Percentiles rank a stretch among this genome's conserved stretches.
Evolutionary conservation across 2,113 vertebrate species (phyloP).

Genomic region (Ictalurus furcatus): DNA sequence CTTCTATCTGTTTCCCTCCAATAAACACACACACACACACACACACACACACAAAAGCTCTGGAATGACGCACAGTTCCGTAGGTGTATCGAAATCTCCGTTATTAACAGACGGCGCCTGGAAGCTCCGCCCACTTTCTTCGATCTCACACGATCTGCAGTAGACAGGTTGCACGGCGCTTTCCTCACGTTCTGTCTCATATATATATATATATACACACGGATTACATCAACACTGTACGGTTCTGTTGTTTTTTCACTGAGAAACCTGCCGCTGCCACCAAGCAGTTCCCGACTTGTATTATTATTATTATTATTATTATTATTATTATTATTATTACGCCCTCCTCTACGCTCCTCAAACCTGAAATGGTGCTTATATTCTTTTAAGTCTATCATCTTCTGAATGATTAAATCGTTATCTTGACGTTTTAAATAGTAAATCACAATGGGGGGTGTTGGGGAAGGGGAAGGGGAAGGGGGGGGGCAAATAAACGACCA

Average conservation of each 20-base stretch:
- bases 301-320: too few species aligned
- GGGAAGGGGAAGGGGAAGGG: too few species aligned
- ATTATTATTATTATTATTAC: too few species aligned
- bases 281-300: background rate
- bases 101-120: background rate
- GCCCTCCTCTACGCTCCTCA: background rate
- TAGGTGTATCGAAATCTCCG: background rate
- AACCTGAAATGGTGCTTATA: background rate
- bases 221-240: background rate
- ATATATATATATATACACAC: too few species aligned
- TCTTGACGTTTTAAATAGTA: background rate
- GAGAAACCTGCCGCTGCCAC: background rate
- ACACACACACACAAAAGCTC: background rate
- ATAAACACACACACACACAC: too few species aligned
- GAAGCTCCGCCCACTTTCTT: background rate
- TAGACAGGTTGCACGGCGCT: too few species aligned
- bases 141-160: background rate
- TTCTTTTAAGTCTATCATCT: background rate
- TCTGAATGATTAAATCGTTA: background rate
- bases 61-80: background rate
- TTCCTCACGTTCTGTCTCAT: too few species aligned
- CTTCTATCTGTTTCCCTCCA: background rate
- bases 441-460: too few species aligned
- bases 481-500: too few species aligned
- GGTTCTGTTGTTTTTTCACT: background rate